These are phyloP conservation scores for Drosophila insularis DNA, from an alignment of 1,140 invertebrate species.

Conservation along the genomic window DNA sequence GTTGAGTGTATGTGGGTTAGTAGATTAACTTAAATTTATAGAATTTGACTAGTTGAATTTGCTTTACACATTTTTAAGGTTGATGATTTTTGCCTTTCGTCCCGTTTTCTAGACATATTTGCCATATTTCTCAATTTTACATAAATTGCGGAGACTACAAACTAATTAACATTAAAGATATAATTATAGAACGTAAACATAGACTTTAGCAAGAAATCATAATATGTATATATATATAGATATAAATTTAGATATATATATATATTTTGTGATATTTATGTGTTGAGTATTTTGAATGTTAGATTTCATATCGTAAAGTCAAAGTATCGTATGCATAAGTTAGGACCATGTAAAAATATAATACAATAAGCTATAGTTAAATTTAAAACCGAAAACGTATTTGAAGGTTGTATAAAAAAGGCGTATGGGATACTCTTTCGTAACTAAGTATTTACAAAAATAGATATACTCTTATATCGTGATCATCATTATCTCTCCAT, in stretches of 20 bases:
- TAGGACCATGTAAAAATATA: constrained; percentile 71
- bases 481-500: neutral
- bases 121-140: constrained; percentile 45
- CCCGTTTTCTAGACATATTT: constrained; percentile 1
- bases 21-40: constrained; percentile 75
- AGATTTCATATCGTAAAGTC: constrained; percentile 70
- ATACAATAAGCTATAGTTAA: constrained; percentile 64
- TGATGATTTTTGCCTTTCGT: constrained; percentile 30
- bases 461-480: constrained; percentile 18
- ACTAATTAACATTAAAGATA: constrained; percentile 77
- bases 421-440: constrained; percentile 7
- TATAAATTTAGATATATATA: constrained; percentile 11
- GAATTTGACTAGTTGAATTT: constrained; percentile 82
- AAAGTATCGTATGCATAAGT: constrained; percentile 53
- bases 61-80: constrained; percentile 75
- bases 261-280: constrained; percentile 76
- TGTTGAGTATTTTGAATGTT: constrained; percentile 79
- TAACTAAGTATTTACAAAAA: constrained; percentile 74
- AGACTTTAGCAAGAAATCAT: constrained; percentile 47
- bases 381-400: constrained; percentile 48
- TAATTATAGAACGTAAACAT: constrained; percentile 45
- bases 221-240: constrained; percentile 22
- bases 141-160: constrained; percentile 54
- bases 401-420: constrained; percentile 47
- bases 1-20: constrained; percentile 70